Evolutionary conservation across 64 coral and sea anemone species (phyloP), one percentile per base, ranked within the genome.

Genomic region (Stichodactyla helianthus): DNA sequence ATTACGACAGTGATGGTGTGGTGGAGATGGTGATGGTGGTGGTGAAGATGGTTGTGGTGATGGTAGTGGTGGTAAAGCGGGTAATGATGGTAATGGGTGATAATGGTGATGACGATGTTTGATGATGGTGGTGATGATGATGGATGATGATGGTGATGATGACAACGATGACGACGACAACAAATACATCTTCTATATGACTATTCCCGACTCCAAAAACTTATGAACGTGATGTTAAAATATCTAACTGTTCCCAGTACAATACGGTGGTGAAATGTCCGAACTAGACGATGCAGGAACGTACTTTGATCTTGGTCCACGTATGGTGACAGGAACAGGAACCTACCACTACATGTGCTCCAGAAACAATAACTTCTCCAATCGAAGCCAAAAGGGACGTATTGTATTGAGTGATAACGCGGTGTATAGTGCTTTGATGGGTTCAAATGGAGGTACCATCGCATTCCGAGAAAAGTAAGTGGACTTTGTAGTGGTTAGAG

Each of bases 361-460:
- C 8, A 86, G 96, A 44, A 98, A 98, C 60, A 98, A 98, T 27
- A 98, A 98, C 87, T 98, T 98, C 64, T 98, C 96, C n/a, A 98
- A 98, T 59, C 87, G 96, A 14, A 92, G 96, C 52, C 96, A 98
- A 71, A 98, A 98, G 55, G 96, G 93, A 55, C 85, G 88, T 26
- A 94, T 98, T 79, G 51, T 92, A n/a, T 64, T 98, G 6, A 61
- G 89, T 53, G 84, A 94, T 44, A 91, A 59, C 0, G 85, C 85
- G 22, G 62, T 79, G 12, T 90, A 82, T 61, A 58, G 52, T 14
- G 89, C 59, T 28, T 93, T 57, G 90, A 92, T 98, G 6, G 96
- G 96, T 16, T 59, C 68, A 51, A 92, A 54, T 71, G 96, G 96
- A 10, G 96, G 96, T 22, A 65, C 55, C 28, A 82, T 98, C n/a